Base-by-base conservation (phyloP, 2,888 invertebrate genomes). In the Drepanosiphum platanoidis region DNA sequence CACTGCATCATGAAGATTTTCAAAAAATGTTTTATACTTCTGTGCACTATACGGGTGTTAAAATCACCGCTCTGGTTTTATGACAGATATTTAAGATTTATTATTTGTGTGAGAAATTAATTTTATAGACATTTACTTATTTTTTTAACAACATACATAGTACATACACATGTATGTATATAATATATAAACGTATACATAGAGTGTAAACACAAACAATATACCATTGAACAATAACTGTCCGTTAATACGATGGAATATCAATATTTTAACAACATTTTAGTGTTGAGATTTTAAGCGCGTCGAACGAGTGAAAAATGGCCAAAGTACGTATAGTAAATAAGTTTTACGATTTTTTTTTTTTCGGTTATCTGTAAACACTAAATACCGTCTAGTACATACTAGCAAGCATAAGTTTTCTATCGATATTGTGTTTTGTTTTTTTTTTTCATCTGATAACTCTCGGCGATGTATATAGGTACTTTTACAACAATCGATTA, bases 181-280 rank as follows among this genome's bases (percentile, higher is more conserved):
- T n/a, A n/a, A n/a, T 22, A 72, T 72, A 72, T 46, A 18, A 74
- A 74, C 32, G 74, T 52, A 11, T 34, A 52, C 18, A 58, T n/a
- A n/a, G 34, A 5, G 32, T 75, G n/a, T 75, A n/a, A 75, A 75
- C 32, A 75, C 52, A 75, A 58, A 58, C 34, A 61, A 61, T 52
- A 52, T 52, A 52, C 61, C 61, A n/a, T 61, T 27, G n/a, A 61
- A n/a, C 7, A 22, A 27, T 27, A 61, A 61, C 27, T 61, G 8
- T 58, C 27, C n/a, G 61, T 27, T n/a, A 61, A 13, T 18, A 27
- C 61, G 61, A 9, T 61, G 61, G 22, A 9, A 61, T n/a, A 61
- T 61, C 8, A 61, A 27, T 7, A 0, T 61, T 61, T 22, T 18
- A 52, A 52, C 61, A 61, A n/a, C 1, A 61, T 52, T 22, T 18